phyloP scores from a whole-genome alignment of 2,888 invertebrate genomes.

The Minunthozetes semirufus region DNA sequence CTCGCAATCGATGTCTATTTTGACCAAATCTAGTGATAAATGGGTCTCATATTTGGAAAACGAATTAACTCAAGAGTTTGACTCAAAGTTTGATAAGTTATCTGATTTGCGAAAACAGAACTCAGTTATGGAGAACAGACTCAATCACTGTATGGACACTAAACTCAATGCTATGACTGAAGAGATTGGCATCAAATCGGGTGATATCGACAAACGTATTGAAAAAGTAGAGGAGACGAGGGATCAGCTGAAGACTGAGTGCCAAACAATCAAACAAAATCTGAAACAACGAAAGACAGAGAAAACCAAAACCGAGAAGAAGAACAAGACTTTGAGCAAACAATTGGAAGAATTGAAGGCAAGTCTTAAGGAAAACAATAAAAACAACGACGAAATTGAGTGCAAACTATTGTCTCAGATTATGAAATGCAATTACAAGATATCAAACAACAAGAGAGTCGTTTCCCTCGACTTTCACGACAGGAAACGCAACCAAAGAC shows the following conservation, averaged over 20 bases:
- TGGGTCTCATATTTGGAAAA: not conserved
- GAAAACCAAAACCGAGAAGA: not conserved
- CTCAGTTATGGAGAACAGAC: not conserved
- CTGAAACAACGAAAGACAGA: not conserved
- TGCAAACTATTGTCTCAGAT: not conserved
- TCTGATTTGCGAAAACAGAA: not conserved
- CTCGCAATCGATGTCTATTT: not conserved
- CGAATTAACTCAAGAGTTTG: not conserved
- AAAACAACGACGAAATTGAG: not conserved
- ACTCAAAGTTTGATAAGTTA: not conserved
- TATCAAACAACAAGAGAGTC: not conserved
- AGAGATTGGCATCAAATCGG: not conserved
- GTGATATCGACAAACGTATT: not conserved
- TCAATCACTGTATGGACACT: not conserved
- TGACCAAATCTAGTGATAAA: not conserved
- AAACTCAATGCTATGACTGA: not conserved
- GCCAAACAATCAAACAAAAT: not conserved
- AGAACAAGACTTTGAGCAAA: not conserved
- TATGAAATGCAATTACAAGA: not conserved
- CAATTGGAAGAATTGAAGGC: not conserved
- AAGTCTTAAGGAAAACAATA: not conserved
- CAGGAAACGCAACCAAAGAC: not conserved
- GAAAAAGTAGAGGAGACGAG: not conserved
- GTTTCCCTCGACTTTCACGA: not conserved
- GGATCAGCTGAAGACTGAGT: not conserved